Evolutionary conservation across 2,888 invertebrate species (phyloP).

Genomic region (Pocota personata): DNA sequence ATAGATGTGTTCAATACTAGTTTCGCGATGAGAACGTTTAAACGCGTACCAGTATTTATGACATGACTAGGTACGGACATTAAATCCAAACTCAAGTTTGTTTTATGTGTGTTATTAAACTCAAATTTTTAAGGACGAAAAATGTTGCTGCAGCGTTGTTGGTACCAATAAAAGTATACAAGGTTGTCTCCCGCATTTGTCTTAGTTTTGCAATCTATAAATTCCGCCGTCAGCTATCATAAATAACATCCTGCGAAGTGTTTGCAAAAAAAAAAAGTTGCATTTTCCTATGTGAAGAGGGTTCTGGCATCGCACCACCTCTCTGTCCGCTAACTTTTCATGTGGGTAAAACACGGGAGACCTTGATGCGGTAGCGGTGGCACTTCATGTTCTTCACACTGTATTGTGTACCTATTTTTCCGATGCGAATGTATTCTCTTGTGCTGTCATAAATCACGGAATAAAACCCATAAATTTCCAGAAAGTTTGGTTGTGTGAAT

Average conservation of each 20-base stretch:
- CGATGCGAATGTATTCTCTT: constrained; percentile 70
- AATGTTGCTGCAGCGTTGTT: constrained; percentile 22
- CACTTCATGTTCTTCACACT: constrained; percentile 72
- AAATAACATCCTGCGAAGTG: constrained; percentile 69
- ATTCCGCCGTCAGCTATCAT: constrained; percentile 71
- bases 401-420: constrained; percentile 69
- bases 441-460: constrained; percentile 73
- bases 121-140: constrained; percentile 48
- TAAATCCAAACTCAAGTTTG: constrained; percentile 1
- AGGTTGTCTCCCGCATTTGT: constrained; percentile 68
- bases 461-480: constrained; percentile 70
- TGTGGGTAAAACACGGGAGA: constrained; percentile 55
- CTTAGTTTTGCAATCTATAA: constrained; percentile 72
- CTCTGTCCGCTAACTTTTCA: constrained; percentile 47
- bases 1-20: no score
- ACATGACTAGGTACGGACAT: no score
- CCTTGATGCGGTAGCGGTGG: constrained; percentile 60
- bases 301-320: constrained; percentile 35
- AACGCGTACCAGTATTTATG: no score
- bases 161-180: constrained; percentile 53
- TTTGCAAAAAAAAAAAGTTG: constrained; percentile 51
- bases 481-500: constrained; percentile 60
- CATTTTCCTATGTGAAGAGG: constrained; percentile 46
- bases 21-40: no score
- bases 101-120: constrained; percentile 50